Conservation (phyloP, 2,888 invertebrate genomes). For the Gymnoscelis rufifasciata region DNA sequence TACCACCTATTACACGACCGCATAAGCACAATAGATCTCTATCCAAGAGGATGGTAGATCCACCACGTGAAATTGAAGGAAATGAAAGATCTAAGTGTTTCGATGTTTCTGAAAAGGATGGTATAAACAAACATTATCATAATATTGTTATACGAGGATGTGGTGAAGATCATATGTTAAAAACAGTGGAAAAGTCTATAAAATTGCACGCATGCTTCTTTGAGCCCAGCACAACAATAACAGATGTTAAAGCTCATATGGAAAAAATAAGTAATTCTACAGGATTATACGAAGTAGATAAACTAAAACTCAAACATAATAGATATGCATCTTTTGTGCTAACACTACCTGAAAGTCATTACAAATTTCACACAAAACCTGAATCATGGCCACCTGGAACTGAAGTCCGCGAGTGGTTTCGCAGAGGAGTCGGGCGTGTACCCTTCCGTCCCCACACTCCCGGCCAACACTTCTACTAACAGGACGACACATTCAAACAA, state of each 20-base stretch:
- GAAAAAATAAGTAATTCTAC: not conserved
- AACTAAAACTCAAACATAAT: not conserved
- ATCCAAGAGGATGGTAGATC: no score
- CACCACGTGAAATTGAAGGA: no score
- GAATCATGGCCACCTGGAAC: not conserved
- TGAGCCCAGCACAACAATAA: not conserved
- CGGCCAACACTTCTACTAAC: no score
- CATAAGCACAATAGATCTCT: no score
- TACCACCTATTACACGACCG: no score
- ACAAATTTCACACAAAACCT: not conserved
- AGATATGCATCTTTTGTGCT: no score
- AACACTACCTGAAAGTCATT: not conserved
- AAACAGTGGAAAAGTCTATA: not conserved
- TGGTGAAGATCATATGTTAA: not conserved
- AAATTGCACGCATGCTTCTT: not conserved
- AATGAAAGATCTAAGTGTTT: no score
- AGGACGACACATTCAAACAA: no score
- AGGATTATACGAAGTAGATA: not conserved
- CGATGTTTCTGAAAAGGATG: no score
- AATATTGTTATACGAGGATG: not conserved
- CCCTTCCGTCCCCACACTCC: no score
- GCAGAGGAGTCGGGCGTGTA: not conserved
- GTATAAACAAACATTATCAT: no score
- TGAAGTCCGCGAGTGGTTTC: not conserved
- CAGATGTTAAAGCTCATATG: not conserved